Conservation (phyloP, 2,888 invertebrate genomes). For the Buathra laborator region DNA sequence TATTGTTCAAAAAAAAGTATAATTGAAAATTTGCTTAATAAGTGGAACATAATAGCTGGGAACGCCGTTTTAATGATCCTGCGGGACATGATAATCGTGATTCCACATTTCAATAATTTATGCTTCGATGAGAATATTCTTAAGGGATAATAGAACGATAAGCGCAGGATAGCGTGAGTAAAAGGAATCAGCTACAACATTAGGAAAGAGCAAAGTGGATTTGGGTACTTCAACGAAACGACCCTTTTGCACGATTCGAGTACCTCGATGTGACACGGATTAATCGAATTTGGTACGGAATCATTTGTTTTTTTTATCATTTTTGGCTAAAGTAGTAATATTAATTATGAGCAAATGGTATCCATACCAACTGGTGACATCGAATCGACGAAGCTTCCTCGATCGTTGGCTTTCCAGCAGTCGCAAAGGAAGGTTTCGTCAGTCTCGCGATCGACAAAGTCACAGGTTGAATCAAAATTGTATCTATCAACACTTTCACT, state of each 20-base stretch:
- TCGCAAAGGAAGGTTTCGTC: slow-evolving; percentile 7
- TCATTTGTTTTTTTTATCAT: slow-evolving; percentile 4
- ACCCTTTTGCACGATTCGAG: slow-evolving; percentile 4
- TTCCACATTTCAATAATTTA: not conserved
- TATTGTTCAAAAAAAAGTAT: not conserved
- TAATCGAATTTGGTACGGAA: slow-evolving; percentile 18
- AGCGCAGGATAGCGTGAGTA: not conserved
- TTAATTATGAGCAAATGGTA: not conserved
- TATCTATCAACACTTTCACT: not conserved
- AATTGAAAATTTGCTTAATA: not conserved
- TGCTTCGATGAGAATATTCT: not conserved
- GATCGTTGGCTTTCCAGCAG: not conserved
- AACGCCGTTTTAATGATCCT: not conserved
- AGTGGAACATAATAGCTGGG: not conserved
- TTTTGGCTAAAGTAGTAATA: not conserved
- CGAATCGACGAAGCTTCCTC: not conserved
- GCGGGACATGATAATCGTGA: not conserved
- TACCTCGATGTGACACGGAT: not conserved
- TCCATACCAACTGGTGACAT: slow-evolving; percentile 6
- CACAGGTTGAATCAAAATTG: not conserved
- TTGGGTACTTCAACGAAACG: slow-evolving; percentile 7
- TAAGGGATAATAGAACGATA: not conserved
- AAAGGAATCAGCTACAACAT: slow-evolving; percentile 8
- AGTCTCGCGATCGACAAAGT: not conserved
- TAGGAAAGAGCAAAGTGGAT: slow-evolving; percentile 5